A percentile compares a stretch with the other conserved stretches of the same genome.
Conservation (phyloP, 2,888 invertebrate genomes). For the Allygus modestus region DNA sequence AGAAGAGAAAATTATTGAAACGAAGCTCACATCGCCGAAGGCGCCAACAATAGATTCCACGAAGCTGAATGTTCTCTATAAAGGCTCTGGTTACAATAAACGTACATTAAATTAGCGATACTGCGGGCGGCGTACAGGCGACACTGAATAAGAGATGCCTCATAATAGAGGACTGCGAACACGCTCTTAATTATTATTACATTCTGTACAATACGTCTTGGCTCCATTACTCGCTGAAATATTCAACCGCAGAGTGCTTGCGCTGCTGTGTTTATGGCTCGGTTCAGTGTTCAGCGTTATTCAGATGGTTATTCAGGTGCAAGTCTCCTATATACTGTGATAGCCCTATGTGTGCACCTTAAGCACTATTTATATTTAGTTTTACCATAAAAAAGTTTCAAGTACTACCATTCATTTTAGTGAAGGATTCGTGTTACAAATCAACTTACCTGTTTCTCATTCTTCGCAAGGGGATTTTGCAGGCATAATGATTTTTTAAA, state of each 20-base stretch:
- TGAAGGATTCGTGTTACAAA: too few relatives aligned
- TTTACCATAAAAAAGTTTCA: too few relatives aligned
- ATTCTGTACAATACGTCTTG: constrained; percentile 56
- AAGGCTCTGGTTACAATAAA: constrained; percentile 53
- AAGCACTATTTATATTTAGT: too few relatives aligned
- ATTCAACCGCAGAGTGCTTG: constrained; percentile 49
- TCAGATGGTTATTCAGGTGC: background rate
- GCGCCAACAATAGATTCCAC: constrained; percentile 38
- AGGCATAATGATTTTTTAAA: too few relatives aligned
- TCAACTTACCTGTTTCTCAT: too few relatives aligned
- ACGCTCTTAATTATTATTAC: constrained; percentile 59
- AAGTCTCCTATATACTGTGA: too few relatives aligned
- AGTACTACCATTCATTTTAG: too few relatives aligned
- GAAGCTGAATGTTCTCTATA: constrained; percentile 21
- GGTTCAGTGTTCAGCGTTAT: constrained; percentile 5
- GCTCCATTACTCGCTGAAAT: constrained; percentile 58
- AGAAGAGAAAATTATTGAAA: background rate
- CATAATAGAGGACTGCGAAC: constrained; percentile 50
- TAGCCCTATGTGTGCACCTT: too few relatives aligned
- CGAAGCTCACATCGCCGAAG: constrained; percentile 8
- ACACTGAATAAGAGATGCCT: constrained; percentile 55
- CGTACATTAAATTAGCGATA: constrained; percentile 53
- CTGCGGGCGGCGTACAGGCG: background rate
- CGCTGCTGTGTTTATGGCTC: constrained; percentile 25
- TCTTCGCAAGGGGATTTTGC: too few relatives aligned